Evolutionary conservation across 2,797 vertebrate species (phyloP), one percentile per base, ranked within the genome.

Genomic region (Gorsachius magnificus): DNA sequence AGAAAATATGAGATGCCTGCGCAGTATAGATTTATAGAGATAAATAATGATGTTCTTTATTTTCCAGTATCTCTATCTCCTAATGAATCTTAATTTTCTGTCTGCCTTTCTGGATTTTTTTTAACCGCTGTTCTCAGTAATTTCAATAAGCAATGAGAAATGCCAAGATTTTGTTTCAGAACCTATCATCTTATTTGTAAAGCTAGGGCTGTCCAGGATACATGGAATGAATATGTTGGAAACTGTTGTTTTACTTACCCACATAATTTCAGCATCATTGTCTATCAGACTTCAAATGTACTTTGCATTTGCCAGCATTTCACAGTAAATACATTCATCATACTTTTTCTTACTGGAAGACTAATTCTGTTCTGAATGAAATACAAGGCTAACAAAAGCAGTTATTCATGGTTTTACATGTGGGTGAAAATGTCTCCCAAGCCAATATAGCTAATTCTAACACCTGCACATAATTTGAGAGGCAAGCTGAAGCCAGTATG

Each of bases 1-100:
- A 75, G 33, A 58, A 12, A 63, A 6, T 3, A 14, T 0, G 3
- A 75, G 35, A 41, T 51, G 19, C 16, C 15, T 35, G 3, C 0
- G 9, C 13, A 61, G 8, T 36, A 68, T 17, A 19, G 45, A 63
- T 74, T 83, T 53, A n/a, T 6, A 51, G 36, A 63, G 4, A 45
- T 19, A 45, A 5, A 36, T 1, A 20, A 68, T 13, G 0, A 31
- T 13, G 19, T 9, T 78, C 21, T 86, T 64, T 17, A 51, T 70
- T 87, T 72, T 58, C 35, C 38, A 31, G 24, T 81, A 24, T n/a
- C 38, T 20, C 63, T 2, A 16, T 51, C 10, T 28, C 41, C 50
- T 51, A 33, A 25, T 31, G 74, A 46, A 53, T 64, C 18, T 56
- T 75, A 24, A 35, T 13, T 31, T 41, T 68, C 35, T 79, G 6